Evolutionary conservation across 1,140 invertebrate species (phyloP).

Genomic region (Penaeus japonicus): DNA sequence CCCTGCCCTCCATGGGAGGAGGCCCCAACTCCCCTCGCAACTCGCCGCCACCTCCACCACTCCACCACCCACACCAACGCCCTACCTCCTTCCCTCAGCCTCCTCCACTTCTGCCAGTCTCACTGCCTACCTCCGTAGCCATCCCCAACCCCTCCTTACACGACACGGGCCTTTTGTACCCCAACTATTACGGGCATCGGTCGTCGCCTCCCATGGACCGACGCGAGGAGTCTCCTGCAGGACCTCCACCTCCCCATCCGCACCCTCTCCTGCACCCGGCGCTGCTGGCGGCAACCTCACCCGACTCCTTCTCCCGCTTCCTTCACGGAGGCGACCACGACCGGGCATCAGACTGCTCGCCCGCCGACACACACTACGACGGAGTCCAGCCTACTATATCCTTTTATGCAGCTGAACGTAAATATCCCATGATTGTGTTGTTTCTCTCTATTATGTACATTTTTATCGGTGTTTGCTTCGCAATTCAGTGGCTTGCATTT

Average conservation of each 20-base stretch:
- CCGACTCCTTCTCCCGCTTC: conserved; percentile 77
- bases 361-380: conserved; percentile 84
- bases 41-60: conserved; percentile 84
- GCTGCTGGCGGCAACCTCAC: conserved; percentile 72
- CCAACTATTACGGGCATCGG: conserved; percentile 68
- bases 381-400: conserved; percentile 93
- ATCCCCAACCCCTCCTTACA: conserved; percentile 95
- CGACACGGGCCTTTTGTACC: conserved; percentile 92
- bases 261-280: conserved; percentile 67
- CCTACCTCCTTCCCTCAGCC: conserved; percentile 75
- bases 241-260: conserved; percentile 55
- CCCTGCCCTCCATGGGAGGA: conserved; percentile 56
- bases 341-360: conserved; percentile 86
- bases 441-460: background rate
- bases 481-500: background rate
- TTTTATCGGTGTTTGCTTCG: background rate
- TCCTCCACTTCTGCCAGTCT: conserved; percentile 83
- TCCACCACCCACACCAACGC: conserved; percentile 93
- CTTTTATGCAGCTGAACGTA: conserved; percentile 72
- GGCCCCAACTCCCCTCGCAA: conserved; percentile 71
- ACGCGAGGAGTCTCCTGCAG: conserved; percentile 58
- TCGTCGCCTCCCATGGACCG: conserved; percentile 59
- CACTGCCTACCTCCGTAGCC: conserved; percentile 90
- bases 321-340: conserved; percentile 73
- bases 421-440: conserved; percentile 38